Percentiles rank a stretch among this genome's conserved stretches.
phyloP scores from a whole-genome alignment of 1,140 invertebrate species.

The Glossosoma conforme region DNA sequence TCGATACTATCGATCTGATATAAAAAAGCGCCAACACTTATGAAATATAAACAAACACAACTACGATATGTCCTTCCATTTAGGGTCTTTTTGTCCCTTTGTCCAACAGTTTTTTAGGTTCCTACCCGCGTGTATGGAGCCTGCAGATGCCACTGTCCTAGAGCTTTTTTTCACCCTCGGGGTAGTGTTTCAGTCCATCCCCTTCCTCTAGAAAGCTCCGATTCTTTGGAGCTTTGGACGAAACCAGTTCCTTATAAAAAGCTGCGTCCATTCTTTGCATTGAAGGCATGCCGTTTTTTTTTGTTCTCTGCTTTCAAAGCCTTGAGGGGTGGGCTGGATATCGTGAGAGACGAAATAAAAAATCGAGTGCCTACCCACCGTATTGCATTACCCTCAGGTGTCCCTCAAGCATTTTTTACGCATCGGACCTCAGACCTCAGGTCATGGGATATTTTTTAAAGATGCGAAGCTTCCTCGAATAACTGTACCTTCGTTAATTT shows the following conservation, averaged over 20 bases:
- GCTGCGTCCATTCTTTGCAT: constrained; percentile 26
- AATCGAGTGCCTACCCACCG: constrained; percentile 18
- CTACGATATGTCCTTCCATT: constrained; percentile 13
- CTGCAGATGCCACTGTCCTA: constrained; percentile 23
- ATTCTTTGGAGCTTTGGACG: background rate
- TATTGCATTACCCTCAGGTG: constrained; percentile 32
- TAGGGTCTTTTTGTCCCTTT: constrained; percentile 26
- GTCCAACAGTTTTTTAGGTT: constrained; percentile 25
- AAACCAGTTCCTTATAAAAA: constrained; percentile 28
- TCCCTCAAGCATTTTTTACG: constrained; percentile 15
- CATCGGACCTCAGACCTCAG: constrained; percentile 11
- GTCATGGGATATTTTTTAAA: constrained; percentile 29
- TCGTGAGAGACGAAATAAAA: constrained; percentile 24
- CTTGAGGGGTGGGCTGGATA: constrained; percentile 24
- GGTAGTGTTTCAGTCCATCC: constrained; percentile 29
- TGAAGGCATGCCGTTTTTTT: constrained; percentile 25
- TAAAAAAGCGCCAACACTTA: constrained; percentile 9
- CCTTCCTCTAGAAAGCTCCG: constrained; percentile 5
- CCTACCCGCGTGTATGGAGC: constrained; percentile 5
- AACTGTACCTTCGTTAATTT: constrained; percentile 23
- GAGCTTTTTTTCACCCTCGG: constrained; percentile 22
- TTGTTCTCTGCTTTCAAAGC: constrained; percentile 11
- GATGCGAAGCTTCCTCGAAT: constrained; percentile 4
- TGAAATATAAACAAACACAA: constrained; percentile 2
- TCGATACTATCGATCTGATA: constrained; percentile 10